Evolutionary conservation across 2,113 vertebrate genomes (phyloP).

Genomic region (Puntigrus tetrazona): DNA sequence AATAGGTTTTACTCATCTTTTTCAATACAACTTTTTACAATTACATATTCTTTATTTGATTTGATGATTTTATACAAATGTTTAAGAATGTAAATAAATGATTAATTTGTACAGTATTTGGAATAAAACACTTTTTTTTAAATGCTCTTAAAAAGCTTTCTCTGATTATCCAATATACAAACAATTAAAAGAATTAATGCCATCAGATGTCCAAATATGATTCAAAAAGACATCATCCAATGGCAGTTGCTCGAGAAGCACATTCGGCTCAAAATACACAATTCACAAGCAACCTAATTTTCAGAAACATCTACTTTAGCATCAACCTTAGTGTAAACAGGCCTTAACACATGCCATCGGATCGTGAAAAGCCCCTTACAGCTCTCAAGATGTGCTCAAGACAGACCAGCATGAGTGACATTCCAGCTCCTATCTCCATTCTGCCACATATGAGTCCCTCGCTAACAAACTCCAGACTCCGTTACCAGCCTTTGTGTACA

Average conservation of each 20-base stretch:
- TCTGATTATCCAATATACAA: not conserved
- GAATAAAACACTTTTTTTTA: too few relatives aligned
- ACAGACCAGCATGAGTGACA: not conserved
- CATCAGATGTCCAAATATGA: not conserved
- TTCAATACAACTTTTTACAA: too few relatives aligned
- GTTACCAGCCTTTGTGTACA: constrained; percentile 40
- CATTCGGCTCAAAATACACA: not conserved
- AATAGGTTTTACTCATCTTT: too few relatives aligned
- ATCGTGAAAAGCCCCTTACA: not conserved
- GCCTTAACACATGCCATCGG: not conserved
- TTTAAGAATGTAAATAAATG: too few relatives aligned
- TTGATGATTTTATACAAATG: too few relatives aligned
- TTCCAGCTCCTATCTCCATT: constrained; percentile 14
- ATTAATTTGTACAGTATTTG: too few relatives aligned
- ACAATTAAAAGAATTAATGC: not conserved
- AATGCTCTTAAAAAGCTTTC: not conserved
- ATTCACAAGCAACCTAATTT: not conserved
- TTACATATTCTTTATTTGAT: too few relatives aligned
- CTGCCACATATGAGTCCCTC: not conserved
- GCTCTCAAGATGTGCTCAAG: not conserved
- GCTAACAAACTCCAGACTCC: constrained; percentile 36
- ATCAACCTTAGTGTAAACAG: too few relatives aligned
- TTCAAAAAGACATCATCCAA: not conserved
- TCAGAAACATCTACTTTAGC: not conserved
- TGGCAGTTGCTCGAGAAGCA: not conserved